A percentile compares a stretch with the other conserved stretches of the same genome.
These are phyloP conservation scores for Euzetes globulus DNA, from an alignment of 2,888 invertebrate genomes.

Conservation along the genomic window DNA sequence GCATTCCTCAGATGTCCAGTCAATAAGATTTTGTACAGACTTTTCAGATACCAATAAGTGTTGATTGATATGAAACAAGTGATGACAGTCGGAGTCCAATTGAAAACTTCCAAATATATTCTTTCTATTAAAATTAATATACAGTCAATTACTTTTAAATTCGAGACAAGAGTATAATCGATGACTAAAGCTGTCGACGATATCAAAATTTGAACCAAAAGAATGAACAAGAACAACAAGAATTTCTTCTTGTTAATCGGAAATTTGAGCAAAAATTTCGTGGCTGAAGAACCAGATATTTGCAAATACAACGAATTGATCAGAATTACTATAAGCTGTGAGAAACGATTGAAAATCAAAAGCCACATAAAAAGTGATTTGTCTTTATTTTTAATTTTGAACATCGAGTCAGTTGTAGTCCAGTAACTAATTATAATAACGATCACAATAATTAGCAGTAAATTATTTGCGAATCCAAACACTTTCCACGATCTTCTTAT, in stretches of 20 bases:
- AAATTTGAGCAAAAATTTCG: constrained; percentile 5
- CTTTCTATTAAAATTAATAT: neutral
- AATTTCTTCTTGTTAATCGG: neutral
- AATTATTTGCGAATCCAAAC: neutral
- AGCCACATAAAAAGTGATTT: neutral
- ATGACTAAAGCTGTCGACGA: neutral
- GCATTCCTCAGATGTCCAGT: neutral
- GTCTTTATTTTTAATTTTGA: neutral
- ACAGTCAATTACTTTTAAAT: neutral
- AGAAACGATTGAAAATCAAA: neutral
- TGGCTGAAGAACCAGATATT: neutral
- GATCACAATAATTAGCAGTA: neutral
- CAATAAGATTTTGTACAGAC: neutral
- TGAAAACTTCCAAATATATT: neutral
- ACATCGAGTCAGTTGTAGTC: neutral
- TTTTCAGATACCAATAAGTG: neutral
- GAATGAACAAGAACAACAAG: neutral
- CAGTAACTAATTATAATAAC: neutral
- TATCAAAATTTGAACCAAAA: neutral
- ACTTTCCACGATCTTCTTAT: neutral
- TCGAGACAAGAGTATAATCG: neutral
- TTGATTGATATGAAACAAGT: neutral
- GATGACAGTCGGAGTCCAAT: neutral
- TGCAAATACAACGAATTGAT: neutral
- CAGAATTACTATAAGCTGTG: neutral